Evolutionary conservation across 2,888 invertebrate genomes (phyloP).

Genomic region (Mimas tiliae): DNA sequence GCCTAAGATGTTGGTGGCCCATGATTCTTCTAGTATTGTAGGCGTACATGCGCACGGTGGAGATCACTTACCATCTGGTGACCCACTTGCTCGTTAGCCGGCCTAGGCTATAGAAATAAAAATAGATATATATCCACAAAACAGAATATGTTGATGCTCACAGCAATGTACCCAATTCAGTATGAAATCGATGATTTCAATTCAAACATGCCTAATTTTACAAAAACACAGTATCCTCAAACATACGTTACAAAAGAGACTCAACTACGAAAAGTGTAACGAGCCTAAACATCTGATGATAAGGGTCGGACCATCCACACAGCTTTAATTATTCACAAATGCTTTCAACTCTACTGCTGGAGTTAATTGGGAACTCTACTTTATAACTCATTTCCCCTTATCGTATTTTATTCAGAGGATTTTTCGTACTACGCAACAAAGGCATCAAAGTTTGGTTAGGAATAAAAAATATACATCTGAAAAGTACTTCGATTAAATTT

Average conservation of each 20-base stretch:
- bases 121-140: not conserved
- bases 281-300: slow-evolving; percentile 65
- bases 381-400: slow-evolving; percentile 57
- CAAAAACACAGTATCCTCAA: slow-evolving; percentile 26
- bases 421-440: slow-evolving; percentile 37
- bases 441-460: slow-evolving; percentile 4
- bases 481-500: too few species aligned
- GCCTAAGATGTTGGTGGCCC: too few species aligned
- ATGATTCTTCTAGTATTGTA: too few species aligned
- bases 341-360: slow-evolving; percentile 64
- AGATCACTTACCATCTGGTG: too few species aligned
- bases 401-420: slow-evolving; percentile 51
- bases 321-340: slow-evolving; percentile 72
- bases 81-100: too few species aligned
- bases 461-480: not conserved
- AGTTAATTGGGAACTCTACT: slow-evolving; percentile 68
- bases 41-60: too few species aligned
- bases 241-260: slow-evolving; percentile 45
- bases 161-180: not conserved
- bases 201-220: slow-evolving; percentile 31
- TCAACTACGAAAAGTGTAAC: slow-evolving; percentile 67
- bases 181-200: slow-evolving; percentile 27
- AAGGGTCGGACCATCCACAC: slow-evolving; percentile 58
- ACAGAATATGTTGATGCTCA: not conserved
- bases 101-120: too few species aligned